A percentile compares a stretch with the other conserved stretches of the same genome.
phyloP scores from a whole-genome alignment of 1,140 invertebrate species.

The Drosophila kohkoa region DNA sequence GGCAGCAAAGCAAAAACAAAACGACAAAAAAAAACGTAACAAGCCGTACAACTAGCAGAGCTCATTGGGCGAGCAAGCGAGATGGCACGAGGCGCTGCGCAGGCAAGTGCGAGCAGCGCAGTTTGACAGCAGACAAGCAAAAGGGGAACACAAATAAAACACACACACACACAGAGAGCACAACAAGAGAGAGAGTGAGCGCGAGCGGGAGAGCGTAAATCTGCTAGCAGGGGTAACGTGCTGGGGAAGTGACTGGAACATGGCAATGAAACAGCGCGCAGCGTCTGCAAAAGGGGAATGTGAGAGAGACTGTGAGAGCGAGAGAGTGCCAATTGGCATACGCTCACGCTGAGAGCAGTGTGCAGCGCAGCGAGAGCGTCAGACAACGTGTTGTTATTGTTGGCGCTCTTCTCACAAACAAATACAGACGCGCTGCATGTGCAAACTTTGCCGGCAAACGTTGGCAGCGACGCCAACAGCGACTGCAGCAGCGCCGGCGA shows the following conservation, averaged over 20 bases:
- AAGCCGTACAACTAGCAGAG: conserved; percentile 45
- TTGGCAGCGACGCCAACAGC: conserved; percentile 27
- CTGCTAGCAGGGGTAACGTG: conserved; percentile 33
- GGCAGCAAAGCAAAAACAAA: conserved; percentile 17
- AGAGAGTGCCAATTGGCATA: conserved; percentile 2
- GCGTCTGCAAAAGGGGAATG: conserved; percentile 47
- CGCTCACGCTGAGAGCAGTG: not conserved
- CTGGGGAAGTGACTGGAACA: conserved; percentile 45
- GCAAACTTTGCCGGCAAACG: conserved; percentile 62
- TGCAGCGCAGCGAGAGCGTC: conserved; percentile 4
- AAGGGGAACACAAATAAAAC: conserved; percentile 42
- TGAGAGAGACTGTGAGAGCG: conserved; percentile 9
- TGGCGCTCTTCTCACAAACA: conserved; percentile 45
- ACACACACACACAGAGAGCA: conserved; percentile 26
- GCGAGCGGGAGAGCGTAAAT: conserved; percentile 2
- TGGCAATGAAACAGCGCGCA: conserved; percentile 49
- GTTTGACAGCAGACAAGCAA: conserved; percentile 2
- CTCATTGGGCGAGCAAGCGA: conserved; percentile 66
- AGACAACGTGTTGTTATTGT: conserved; percentile 43
- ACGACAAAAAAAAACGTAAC: conserved; percentile 29
- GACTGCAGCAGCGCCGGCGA: conserved; percentile 32
- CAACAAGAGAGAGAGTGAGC: not conserved
- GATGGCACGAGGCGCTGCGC: conserved; percentile 48
- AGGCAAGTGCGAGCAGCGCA: conserved; percentile 37
- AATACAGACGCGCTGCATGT: conserved; percentile 48